These are phyloP conservation scores for Metaphire vulgaris DNA, from an alignment of 1,140 invertebrate species.

Conservation along the genomic window DNA sequence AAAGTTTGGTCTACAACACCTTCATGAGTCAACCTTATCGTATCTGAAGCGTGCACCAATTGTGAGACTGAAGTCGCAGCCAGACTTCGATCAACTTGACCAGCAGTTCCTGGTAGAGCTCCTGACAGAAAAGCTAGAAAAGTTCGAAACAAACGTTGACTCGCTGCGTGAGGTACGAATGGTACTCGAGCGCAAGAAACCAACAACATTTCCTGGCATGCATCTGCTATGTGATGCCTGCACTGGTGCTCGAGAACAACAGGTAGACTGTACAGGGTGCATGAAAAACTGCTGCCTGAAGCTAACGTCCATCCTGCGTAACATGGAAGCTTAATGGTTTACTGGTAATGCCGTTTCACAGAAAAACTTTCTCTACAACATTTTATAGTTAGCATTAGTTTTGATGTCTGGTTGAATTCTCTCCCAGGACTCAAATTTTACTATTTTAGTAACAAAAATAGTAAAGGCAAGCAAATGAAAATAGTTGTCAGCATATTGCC, in stretches of 20 bases:
- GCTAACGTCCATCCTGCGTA: constrained; percentile 21
- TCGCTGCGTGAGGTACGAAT: constrained; percentile 29
- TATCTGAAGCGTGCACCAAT: constrained; percentile 29
- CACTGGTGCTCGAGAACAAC: constrained; percentile 28
- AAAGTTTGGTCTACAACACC: constrained; percentile 23
- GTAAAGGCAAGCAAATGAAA: no score
- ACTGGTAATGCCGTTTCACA: no score
- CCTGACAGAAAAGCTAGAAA: constrained; percentile 27
- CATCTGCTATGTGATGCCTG: constrained; percentile 28
- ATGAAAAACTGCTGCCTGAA: constrained; percentile 30
- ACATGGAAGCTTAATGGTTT: constrained; percentile 22
- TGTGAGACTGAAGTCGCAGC: constrained; percentile 10
- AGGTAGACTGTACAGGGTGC: constrained; percentile 28
- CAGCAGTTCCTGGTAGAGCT: constrained; percentile 15
- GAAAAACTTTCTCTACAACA: no score
- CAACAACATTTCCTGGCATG: constrained; percentile 30
- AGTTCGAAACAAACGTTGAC: constrained; percentile 28
- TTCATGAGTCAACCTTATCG: constrained; percentile 22
- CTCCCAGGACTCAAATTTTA: no score
- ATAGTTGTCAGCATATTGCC: no score
- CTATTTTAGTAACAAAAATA: no score
- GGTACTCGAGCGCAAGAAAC: constrained; percentile 30
- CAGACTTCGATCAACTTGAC: constrained; percentile 29
- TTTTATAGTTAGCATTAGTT: no score
- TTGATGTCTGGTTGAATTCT: no score